Evolutionary conservation across 2,113 vertebrate species (phyloP), one percentile per base, ranked within the genome.

Genomic region (Emydocephalus ijimae): DNA sequence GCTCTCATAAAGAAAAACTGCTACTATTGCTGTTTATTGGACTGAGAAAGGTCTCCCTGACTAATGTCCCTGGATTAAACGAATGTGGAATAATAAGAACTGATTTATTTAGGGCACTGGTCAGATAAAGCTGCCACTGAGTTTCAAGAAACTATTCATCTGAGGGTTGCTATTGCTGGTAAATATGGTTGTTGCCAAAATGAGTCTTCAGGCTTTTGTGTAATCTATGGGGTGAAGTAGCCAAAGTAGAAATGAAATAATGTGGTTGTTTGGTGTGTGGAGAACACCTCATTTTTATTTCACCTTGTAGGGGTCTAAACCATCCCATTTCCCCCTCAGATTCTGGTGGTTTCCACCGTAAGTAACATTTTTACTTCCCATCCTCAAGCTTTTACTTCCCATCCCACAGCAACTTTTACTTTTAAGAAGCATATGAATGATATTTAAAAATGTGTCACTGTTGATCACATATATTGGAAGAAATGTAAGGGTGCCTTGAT

Each of bases 81-180:
- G 98, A 98, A 98, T 98, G 97, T 97, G 96, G 97, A 98, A 98
- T 98, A 98, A 98, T 98, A 98, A 98, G 97, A 96, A 89, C 96
- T 98, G 98, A 98, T 98, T 98, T 98, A 98, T 98, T 97, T 97
- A 97, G 97, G 97, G 96, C 97, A 97, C 96, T 95, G 96, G 96
- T 97, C 97, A 97, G 97, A 98, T 98, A 98, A 98, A 98, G 97
- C 97, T 97, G 98, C 97, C 97, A 98, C 97, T 96, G 97, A 97
- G 98, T 98, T 98, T 98, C 97, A 98, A 98, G 97, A 98, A 98
- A 98, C 98, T 97, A 98, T 98, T 98, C 96, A 98, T 98, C 98
- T 98, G 97, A 98, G 97, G 96, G 96, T 95, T 97, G 96, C 96
- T 97, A 97, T 91, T 97, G 96, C 97, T 97, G 96, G 97, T 97